Base-by-base conservation (phyloP, 2,888 invertebrate genomes). In the Philaethria dido region DNA sequence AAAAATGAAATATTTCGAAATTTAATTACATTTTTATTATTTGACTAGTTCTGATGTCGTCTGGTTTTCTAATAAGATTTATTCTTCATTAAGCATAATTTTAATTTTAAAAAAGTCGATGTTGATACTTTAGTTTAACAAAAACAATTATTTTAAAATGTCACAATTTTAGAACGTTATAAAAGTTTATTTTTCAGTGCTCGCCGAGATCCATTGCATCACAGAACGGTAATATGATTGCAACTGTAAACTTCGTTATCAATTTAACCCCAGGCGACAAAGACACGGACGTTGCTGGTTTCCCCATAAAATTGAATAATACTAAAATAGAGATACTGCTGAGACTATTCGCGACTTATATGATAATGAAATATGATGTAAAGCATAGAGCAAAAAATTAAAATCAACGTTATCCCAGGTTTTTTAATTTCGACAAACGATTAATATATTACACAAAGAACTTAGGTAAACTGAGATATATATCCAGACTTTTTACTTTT, bases 301-400 rank as follows among this genome's bases (percentile, higher is more conserved):
- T 72, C 72, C 72, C 76, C 72, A 71, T 72, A 78, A 84, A 82
- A 85, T 85, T 78, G 75, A 84, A 87, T 85, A 85, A 83, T 65
- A 74, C 75, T 73, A 77, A 74, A 75, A 76, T 72, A 68, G 68
- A 62, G 68, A 47, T 48, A 66, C 59, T 50, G 73, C 75, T 54
- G 64, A 52, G 61, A 54, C 61, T 54, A 67, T 69, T 70, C 73
- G 45, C 44, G 18, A 18, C 13, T 4, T 29, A 9, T 14, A 14
- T 36, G 16, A n/a, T 16, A 36, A 3, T 29, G 20, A 22, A 11
- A n/a, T 42, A 6, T 5, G 14, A 9, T 39, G 3, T n/a, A 3
- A 54, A 55, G 50, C 55, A 18, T 33, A 20, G 22, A 9, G n/a
- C 1, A 13, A 22, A 8, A 6, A 29, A 6, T 29, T 4, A 3